Conservation (phyloP, 1,140 invertebrate genomes). For the Neoseiulus cucumeris region DNA sequence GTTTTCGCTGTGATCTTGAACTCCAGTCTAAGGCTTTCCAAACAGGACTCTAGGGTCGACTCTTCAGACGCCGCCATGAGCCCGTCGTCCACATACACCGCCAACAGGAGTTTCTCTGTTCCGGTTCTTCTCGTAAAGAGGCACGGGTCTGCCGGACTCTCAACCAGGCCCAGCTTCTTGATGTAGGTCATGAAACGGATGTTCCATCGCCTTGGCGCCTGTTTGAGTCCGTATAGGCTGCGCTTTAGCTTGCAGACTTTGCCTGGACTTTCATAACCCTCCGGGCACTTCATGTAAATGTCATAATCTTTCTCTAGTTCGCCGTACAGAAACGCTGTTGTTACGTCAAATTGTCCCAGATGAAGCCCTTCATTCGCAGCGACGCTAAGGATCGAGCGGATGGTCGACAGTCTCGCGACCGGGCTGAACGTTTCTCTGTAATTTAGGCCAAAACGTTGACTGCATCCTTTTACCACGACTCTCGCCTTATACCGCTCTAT, state of each 20-base stretch:
- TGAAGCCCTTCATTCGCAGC: slow-evolving; percentile 5
- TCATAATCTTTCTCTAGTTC: slow-evolving; percentile 27
- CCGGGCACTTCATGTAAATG: slow-evolving; percentile 28
- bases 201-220: slow-evolving; percentile 28
- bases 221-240: slow-evolving; percentile 29
- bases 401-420: slow-evolving; percentile 10
- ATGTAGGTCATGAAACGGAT: slow-evolving; percentile 15
- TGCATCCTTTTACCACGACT: slow-evolving; percentile 15
- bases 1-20: too few relatives aligned
- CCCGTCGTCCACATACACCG: too few relatives aligned
- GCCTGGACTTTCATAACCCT: slow-evolving; percentile 25
- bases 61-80: too few relatives aligned
- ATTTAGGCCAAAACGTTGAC: slow-evolving; percentile 12
- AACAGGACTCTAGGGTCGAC: too few relatives aligned
- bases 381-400: slow-evolving; percentile 7
- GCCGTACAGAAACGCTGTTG: slow-evolving; percentile 29
- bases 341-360: slow-evolving; percentile 21
- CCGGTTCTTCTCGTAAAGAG: too few relatives aligned
- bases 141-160: too few relatives aligned
- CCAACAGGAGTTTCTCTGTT: too few relatives aligned
- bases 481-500: slow-evolving; percentile 15
- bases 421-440: slow-evolving; percentile 16
- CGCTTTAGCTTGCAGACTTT: slow-evolving; percentile 22
- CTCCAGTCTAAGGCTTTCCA: too few relatives aligned
- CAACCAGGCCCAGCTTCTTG: too few relatives aligned